phyloP scores from a whole-genome alignment of 2,113 vertebrate genomes.

The Piprites chloris region DNA sequence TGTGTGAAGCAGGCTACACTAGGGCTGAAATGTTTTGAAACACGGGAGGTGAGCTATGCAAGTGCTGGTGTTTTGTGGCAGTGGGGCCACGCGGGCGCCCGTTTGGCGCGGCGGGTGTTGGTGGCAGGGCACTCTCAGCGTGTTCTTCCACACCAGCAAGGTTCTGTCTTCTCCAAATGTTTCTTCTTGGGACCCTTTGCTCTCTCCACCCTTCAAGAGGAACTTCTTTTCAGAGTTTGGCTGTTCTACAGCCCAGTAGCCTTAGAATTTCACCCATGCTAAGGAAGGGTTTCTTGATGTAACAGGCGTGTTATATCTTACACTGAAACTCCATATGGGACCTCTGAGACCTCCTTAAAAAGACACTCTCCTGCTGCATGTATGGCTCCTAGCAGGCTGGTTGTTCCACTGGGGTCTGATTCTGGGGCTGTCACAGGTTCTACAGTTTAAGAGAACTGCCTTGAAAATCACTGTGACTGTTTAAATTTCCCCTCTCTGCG shows the following conservation, averaged over 20 bases:
- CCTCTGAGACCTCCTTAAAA: not conserved
- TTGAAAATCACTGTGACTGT: not conserved
- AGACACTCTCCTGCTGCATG: fast-evolving
- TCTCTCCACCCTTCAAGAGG: not conserved
- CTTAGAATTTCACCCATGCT: not conserved
- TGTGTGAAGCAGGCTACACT: not conserved
- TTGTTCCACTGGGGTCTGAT: not conserved
- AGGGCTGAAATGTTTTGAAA: not conserved
- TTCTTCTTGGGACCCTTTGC: not conserved
- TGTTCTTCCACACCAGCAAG: not conserved
- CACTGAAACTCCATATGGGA: not conserved
- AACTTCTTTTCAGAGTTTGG: not conserved
- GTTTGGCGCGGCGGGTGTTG: not conserved
- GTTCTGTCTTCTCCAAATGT: not conserved
- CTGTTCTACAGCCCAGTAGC: not conserved
- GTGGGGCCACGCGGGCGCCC: not conserved
- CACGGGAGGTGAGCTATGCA: not conserved
- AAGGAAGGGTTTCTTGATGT: not conserved
- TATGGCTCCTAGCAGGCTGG: not conserved
- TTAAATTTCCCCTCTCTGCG: not conserved
- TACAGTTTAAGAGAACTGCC: not conserved
- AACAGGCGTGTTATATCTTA: not conserved
- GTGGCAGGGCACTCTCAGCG: not conserved
- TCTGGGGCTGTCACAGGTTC: not conserved
- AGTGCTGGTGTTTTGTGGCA: not conserved